Conservation (phyloP, 2,888 invertebrate species). For the Dolomedes plantarius region DNA sequence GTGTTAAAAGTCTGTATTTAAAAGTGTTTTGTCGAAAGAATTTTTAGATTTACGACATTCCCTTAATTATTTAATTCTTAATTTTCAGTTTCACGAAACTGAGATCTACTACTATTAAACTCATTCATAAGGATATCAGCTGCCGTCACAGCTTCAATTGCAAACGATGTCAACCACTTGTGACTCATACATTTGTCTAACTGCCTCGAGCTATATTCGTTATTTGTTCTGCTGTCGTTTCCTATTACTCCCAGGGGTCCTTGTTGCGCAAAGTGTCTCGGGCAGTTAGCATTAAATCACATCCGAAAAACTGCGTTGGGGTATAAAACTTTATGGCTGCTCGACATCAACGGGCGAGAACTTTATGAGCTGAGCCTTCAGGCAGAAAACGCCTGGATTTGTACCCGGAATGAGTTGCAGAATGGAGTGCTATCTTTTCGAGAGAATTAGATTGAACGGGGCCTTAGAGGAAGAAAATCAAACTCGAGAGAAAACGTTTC, state of each 20-base stretch:
- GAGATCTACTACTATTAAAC: too few relatives aligned
- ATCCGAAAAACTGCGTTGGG: neutral
- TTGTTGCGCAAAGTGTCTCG: slow-evolving; percentile 7
- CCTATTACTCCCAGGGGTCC: slow-evolving; percentile 19
- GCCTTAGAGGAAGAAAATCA: neutral
- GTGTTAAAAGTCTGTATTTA: too few relatives aligned
- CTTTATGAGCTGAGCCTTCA: slow-evolving; percentile 29
- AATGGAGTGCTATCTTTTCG: neutral
- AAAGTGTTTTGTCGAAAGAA: too few relatives aligned
- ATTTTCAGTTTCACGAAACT: too few relatives aligned
- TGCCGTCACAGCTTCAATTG: too few relatives aligned
- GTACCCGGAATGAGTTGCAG: neutral
- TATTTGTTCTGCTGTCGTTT: slow-evolving; percentile 52
- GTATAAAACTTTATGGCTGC: slow-evolving; percentile 20
- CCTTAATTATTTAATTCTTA: too few relatives aligned
- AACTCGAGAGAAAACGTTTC: too few relatives aligned
- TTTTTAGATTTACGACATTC: too few relatives aligned
- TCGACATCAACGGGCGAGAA: slow-evolving; percentile 8
- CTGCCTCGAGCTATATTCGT: slow-evolving; percentile 18
- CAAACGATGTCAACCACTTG: neutral
- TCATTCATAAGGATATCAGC: too few relatives aligned
- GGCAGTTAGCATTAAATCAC: slow-evolving; percentile 58
- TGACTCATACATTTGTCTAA: neutral
- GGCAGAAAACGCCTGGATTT: slow-evolving; percentile 13
- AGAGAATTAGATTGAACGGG: neutral